Evolutionary conservation across 2,113 vertebrate genomes (phyloP), one percentile per base, ranked within the genome.

Genomic region (Eurystomus gularis): DNA sequence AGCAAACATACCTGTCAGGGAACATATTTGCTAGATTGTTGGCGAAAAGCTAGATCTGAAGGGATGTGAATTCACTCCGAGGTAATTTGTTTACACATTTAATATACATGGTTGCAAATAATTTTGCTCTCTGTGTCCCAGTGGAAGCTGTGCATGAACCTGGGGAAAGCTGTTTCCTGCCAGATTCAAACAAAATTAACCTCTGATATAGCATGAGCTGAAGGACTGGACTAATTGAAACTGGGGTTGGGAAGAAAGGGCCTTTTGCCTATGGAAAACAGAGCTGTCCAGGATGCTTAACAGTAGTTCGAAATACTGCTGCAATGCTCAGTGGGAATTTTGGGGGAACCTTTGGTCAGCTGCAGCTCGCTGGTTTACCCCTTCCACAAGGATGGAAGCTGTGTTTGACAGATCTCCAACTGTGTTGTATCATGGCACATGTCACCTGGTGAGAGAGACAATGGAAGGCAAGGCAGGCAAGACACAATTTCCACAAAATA

Each of bases 1-100:
- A 92, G 88, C 90, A 95, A 90, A 95, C 96, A 91, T 92, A 96
- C 90, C 80, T 93, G 72, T 28, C 55, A 35, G 76, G 76, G 88
- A 92, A 76, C 88, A 52, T 96, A 86, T 40, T 95, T 96, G 68
- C 69, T 78, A 60, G 64, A 60, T 31, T 73, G 75, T 33, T 88
- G 64, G 82, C 0, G 0, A 93, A 93, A 79, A 94, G 64, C 42
- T 73, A 57, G 49, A 52, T 65, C 66, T 85, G 82, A 83, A 55
- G 42, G 82, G 92, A 88, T 73, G 61, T 73, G 76, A 86, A 70
- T 55, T 73, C 46, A 19, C 29, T 64, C 39, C 39, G 48, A 39
- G 80, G 71, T 86, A 49, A n/a, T 92, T 78, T 86, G 8, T 89
- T 92, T 81, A 48, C 88, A 37, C 24, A 8, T 77, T 86, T 94